Evolutionary conservation across 2,113 vertebrate species (phyloP), one percentile per base, ranked within the genome.

Genomic region (Menura novaehollandiae): DNA sequence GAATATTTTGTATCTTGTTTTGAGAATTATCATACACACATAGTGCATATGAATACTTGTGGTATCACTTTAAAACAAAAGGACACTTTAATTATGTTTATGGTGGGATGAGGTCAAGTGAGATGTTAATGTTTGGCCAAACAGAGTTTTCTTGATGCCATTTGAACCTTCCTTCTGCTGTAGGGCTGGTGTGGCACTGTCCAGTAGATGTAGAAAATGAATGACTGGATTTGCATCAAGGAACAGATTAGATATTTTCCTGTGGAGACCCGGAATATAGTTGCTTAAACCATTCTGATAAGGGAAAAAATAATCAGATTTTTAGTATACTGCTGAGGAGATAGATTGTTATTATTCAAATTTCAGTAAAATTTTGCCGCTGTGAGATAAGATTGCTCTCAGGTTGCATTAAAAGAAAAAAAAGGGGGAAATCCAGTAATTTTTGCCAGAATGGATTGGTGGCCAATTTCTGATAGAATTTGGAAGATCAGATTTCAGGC

Each of bases 351-450:
- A 15, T 5, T 53, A 33, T 19, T 92, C 32, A 69, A 46, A 86
- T 84, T 66, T 55, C 58, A 53, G 53, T 63, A 56, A 56, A 52
- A 79, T 49, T 68, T 79, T 93, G 49, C 22, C 60, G 24, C 55
- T 74, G 51, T 68, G 37, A 91, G 71, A 63, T 39, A 28, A 72
- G 69, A 30, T 39, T 35, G 46, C 43, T 52, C n/a, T 20, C 23
- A 73, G 30, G 13, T n/a, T 68, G 13, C 22, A 81, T 33, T 79
- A 66, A 79, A 67, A 53, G 3, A 2, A 32, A 46, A 47, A 76
- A 64, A 28, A 13, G 0, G 8, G 3, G 2, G 0, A 1, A 37
- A 35, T 0, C 1, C 3, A 49, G 28, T 58, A 52, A 56, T 83
- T 80, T 47, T 49, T 69, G 23, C 33, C 80, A 84, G 28, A 33